A percentile compares a stretch with the other conserved stretches of the same genome.
Conservation (phyloP, 2,888 invertebrate genomes). For the Latrodectus elegans region DNA sequence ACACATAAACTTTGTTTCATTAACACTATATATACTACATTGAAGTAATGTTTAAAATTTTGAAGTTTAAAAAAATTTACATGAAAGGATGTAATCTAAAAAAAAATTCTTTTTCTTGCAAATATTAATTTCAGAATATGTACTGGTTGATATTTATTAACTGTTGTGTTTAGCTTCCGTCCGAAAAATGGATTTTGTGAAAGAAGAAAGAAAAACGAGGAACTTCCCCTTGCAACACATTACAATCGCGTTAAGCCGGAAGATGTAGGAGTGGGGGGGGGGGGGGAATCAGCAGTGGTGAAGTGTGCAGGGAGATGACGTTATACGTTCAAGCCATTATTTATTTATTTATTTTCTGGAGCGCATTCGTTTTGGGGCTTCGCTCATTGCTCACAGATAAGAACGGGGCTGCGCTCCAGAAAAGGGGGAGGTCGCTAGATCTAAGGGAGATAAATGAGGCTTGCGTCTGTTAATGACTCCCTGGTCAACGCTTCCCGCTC, state of each 20-base stretch:
- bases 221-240: conserved; percentile 44
- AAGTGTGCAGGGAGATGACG: conserved; percentile 40
- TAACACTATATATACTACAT: too few species aligned
- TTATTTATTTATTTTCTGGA: conserved; percentile 61
- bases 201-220: conserved; percentile 16
- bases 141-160: conserved; percentile 27
- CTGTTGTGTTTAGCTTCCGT: conserved; percentile 10
- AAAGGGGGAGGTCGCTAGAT: conserved; percentile 46
- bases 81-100: too few species aligned
- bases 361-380: conserved; percentile 54
- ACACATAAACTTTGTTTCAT: too few species aligned
- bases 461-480: conserved; percentile 67
- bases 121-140: not conserved
- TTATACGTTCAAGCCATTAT: conserved; percentile 54
- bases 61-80: too few species aligned
- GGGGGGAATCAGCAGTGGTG: conserved; percentile 9
- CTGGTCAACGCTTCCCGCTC: conserved; percentile 67
- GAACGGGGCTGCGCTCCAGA: conserved; percentile 36
- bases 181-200: conserved; percentile 27
- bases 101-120: not conserved
- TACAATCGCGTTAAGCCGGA: conserved; percentile 57
- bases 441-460: conserved; percentile 67
- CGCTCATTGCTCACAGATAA: conserved; percentile 58
- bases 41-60: too few species aligned
- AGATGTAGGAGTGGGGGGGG: conserved; percentile 13